These are phyloP conservation scores for Xiphophorus couchianus DNA, from an alignment of 2,113 vertebrate species.

Conservation along the genomic window DNA sequence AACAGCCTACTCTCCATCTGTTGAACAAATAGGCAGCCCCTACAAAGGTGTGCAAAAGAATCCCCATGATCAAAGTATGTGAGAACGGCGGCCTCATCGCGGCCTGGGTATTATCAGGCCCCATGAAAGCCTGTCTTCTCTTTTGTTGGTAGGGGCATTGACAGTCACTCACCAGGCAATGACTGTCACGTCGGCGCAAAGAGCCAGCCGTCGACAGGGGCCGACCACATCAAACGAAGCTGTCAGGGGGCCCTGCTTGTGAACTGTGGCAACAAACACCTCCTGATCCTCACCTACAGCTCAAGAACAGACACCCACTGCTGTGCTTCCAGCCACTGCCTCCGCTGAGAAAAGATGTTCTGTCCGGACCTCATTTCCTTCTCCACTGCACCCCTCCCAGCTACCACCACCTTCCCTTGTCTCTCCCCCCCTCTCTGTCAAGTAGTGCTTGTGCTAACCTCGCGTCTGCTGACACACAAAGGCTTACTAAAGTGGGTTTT, in stretches of 20 bases:
- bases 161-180: slow-evolving; percentile 83
- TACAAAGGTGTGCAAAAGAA: slow-evolving; percentile 79
- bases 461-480: slow-evolving; percentile 72
- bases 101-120: slow-evolving; percentile 78
- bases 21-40: slow-evolving; percentile 78
- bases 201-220: slow-evolving; percentile 78
- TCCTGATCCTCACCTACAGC: slow-evolving; percentile 80
- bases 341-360: slow-evolving; percentile 79
- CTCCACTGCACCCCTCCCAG: slow-evolving; percentile 8
- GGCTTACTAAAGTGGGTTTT: slow-evolving; percentile 72
- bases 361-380: slow-evolving; percentile 73
- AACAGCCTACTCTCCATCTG: slow-evolving; percentile 70
- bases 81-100: slow-evolving; percentile 78
- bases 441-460: slow-evolving; percentile 78
- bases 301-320: slow-evolving; percentile 75
- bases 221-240: slow-evolving; percentile 81
- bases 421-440: slow-evolving; percentile 52
- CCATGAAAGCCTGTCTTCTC: slow-evolving; percentile 81
- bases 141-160: slow-evolving; percentile 80
- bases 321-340: slow-evolving; percentile 66
- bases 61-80: slow-evolving; percentile 78
- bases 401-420: slow-evolving; percentile 1
- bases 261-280: slow-evolving; percentile 82
- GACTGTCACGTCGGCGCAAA: slow-evolving; percentile 83
- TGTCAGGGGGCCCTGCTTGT: slow-evolving; percentile 73